Evolutionary conservation across 2,113 vertebrate genomes (phyloP).

Genomic region (Boleophthalmus pectinirostris): DNA sequence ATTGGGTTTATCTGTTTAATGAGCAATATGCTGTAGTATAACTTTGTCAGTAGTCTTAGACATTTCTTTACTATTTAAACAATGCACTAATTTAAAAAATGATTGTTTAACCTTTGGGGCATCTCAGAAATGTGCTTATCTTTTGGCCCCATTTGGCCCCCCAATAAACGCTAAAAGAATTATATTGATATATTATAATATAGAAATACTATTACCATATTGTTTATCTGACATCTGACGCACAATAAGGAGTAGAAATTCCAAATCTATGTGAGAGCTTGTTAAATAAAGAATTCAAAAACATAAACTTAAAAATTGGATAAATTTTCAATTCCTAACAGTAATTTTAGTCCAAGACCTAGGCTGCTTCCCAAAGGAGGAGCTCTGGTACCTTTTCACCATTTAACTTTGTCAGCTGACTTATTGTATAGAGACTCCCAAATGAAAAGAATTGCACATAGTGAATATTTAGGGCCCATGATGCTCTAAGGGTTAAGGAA

Average conservation of each 20-base stretch:
- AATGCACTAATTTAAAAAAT: neutral
- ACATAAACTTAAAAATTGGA: too few relatives aligned
- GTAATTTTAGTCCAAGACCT: neutral
- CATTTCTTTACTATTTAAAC: neutral
- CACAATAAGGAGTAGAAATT: too few relatives aligned
- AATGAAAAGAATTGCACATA: neutral
- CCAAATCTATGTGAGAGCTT: too few relatives aligned
- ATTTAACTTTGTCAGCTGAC: neutral
- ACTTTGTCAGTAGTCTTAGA: neutral
- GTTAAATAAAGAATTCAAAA: too few relatives aligned
- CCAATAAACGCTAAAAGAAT: neutral
- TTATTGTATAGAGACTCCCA: neutral
- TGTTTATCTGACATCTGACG: too few relatives aligned
- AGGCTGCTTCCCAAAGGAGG: neutral
- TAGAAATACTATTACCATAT: too few relatives aligned
- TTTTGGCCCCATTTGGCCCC: neutral
- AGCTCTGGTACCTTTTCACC: too few relatives aligned
- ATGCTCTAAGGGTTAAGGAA: slow-evolving; percentile 51
- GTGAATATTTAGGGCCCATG: neutral
- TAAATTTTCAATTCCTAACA: too few relatives aligned
- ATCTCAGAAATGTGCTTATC: neutral
- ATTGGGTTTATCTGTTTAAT: slow-evolving; percentile 6
- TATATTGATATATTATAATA: too few relatives aligned
- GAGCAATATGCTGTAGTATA: neutral
- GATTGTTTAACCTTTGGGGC: slow-evolving; percentile 1